A percentile compares a stretch with the other conserved stretches of the same genome.
Evolutionary conservation across 2,888 invertebrate genomes (phyloP).

Genomic region (Chymomyza amoena): DNA sequence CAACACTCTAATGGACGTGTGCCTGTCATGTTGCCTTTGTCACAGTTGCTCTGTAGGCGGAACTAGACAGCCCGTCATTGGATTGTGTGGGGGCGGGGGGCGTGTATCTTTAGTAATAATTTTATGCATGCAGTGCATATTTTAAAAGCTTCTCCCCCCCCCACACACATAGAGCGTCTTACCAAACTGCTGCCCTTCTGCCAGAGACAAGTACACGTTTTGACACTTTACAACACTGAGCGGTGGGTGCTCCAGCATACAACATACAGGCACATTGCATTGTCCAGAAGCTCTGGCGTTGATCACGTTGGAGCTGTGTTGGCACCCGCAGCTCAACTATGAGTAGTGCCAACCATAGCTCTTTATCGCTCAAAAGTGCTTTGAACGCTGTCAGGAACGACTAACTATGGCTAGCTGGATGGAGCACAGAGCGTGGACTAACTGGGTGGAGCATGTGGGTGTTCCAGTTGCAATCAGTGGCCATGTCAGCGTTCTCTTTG

Average conservation of each 20-base stretch:
- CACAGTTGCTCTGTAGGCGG: conserved; percentile 39
- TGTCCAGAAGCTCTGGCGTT: neutral
- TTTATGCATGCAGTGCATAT: conserved; percentile 71
- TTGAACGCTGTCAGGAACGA: conserved; percentile 39
- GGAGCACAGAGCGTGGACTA: conserved; percentile 7
- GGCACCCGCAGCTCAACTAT: conserved; percentile 35
- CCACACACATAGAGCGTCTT: neutral
- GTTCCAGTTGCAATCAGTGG: conserved; percentile 36
- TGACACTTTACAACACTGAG: conserved; percentile 66
- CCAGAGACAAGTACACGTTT: conserved; percentile 70
- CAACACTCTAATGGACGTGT: conserved; percentile 61
- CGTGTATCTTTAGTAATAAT: conserved; percentile 67
- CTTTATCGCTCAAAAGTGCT: conserved; percentile 29
- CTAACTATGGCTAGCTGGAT: conserved; percentile 1
- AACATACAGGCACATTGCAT: conserved; percentile 16
- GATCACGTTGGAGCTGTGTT: conserved; percentile 1
- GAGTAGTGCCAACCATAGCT: conserved; percentile 8
- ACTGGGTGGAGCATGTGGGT: conserved; percentile 34
- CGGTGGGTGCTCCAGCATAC: neutral
- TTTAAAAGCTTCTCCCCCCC: conserved; percentile 54
- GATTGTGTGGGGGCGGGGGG: neutral
- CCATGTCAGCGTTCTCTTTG: conserved; percentile 13
- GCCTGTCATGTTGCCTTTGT: conserved; percentile 72
- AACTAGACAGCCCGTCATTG: neutral
- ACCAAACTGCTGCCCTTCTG: conserved; percentile 28